A percentile compares a stretch with the other conserved stretches of the same genome.
These are phyloP conservation scores for Eucera pruinosa DNA, from an alignment of 2,888 invertebrate species.

Conservation along the genomic window DNA sequence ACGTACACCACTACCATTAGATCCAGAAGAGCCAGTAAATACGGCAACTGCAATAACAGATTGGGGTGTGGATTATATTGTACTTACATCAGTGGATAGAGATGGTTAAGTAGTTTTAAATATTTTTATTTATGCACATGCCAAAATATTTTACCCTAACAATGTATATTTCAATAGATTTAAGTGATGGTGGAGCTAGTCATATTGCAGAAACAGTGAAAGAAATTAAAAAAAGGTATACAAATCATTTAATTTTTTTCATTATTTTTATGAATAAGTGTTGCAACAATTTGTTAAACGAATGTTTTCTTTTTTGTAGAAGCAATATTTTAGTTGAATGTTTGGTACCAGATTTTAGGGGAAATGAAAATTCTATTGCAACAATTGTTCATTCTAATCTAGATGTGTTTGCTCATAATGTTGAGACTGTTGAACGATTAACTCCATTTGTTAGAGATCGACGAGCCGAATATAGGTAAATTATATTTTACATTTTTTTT, in stretches of 20 bases:
- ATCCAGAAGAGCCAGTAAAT: constrained; percentile 95
- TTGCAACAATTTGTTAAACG: not conserved
- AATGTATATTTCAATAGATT: constrained; percentile 86
- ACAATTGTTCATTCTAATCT: constrained; percentile 92
- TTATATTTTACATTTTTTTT: constrained; percentile 4
- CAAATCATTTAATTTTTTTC: constrained; percentile 1
- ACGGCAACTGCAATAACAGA: constrained; percentile 96
- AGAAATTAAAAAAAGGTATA: constrained; percentile 80
- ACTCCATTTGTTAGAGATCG: constrained; percentile 97
- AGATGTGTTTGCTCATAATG: constrained; percentile 99
- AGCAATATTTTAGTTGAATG: constrained; percentile 96
- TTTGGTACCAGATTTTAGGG: constrained; percentile 97
- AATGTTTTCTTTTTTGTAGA: constrained; percentile 85
- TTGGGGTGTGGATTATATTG: constrained; percentile 99
- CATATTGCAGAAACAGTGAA: constrained; percentile 94
- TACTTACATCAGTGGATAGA: constrained; percentile 98
- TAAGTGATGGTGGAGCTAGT: constrained; percentile 96
- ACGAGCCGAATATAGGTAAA: constrained; percentile 92
- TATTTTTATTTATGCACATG: not conserved
- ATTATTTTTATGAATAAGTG: not conserved
- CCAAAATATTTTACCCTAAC: constrained; percentile 3
- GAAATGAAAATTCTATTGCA: constrained; percentile 90
- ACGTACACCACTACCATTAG: constrained; percentile 93
- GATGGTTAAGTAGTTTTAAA: constrained; percentile 88
- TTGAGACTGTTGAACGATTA: constrained; percentile 97